These are phyloP conservation scores for Holothuria scabra DNA, from an alignment of 53 echinoderm and acorn worm genomes.

Conservation along the genomic window DNA sequence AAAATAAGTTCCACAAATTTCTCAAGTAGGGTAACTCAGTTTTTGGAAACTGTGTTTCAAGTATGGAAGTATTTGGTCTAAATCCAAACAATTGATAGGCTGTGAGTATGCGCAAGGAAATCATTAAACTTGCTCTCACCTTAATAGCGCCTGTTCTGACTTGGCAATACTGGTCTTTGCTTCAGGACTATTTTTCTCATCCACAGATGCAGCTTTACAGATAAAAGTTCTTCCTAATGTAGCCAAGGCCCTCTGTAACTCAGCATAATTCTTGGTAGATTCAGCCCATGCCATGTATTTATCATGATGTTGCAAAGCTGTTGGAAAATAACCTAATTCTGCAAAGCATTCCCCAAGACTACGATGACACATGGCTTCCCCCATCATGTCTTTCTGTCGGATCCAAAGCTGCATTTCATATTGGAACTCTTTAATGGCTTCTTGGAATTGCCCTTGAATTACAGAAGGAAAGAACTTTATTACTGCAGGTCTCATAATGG, in stretches of 20 bases:
- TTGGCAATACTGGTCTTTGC: conserved; percentile 25
- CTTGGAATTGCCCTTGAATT: conserved; percentile 73
- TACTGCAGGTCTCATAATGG: no score
- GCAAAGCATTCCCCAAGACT: conserved; percentile 93
- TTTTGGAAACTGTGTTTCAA: no score
- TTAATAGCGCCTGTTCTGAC: conserved; percentile 22
- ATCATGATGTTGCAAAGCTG: conserved; percentile 76
- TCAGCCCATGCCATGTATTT: conserved; percentile 81
- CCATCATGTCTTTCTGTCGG: conserved; percentile 85
- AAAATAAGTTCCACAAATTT: no score
- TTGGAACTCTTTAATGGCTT: conserved; percentile 82
- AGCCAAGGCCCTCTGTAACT: conserved; percentile 92
- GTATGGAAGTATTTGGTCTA: no score
- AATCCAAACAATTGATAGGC: no score
- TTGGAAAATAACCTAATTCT: conserved; percentile 76
- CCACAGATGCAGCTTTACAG: conserved; percentile 77
- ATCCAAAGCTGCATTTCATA: conserved; percentile 82
- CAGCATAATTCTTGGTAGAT: conserved; percentile 72
- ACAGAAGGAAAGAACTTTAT: no score
- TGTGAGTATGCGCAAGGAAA: no score
- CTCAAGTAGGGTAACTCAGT: no score
- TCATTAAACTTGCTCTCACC: not conserved
- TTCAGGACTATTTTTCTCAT: conserved; percentile 32
- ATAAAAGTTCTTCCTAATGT: conserved; percentile 91
- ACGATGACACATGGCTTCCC: conserved; percentile 84